Evolutionary conservation across 35 echinoderm and acorn worm species (phyloP).

Genomic region (Anneissia japonica): DNA sequence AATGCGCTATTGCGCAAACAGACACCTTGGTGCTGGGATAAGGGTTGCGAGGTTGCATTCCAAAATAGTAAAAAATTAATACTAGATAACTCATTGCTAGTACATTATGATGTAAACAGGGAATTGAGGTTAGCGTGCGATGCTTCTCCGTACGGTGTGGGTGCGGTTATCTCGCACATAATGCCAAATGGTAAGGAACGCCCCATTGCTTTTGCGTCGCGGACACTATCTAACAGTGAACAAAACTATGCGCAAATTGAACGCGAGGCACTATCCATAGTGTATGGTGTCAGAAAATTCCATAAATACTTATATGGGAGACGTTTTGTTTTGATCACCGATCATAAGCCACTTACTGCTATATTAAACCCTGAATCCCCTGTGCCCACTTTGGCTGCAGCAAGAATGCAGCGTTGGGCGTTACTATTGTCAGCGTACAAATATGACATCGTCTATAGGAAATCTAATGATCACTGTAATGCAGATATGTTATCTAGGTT

Average conservation of each 20-base stretch:
- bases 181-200: slow-evolving; percentile 24
- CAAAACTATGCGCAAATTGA: slow-evolving; percentile 61
- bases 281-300: slow-evolving; percentile 53
- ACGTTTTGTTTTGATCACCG: slow-evolving; percentile 49
- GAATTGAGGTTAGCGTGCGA: slow-evolving; percentile 32
- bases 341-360: slow-evolving; percentile 53
- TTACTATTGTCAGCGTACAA: slow-evolving; percentile 2
- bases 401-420: neutral
- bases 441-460: slow-evolving; percentile 6
- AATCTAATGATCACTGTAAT: slow-evolving; percentile 7
- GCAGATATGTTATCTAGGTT: slow-evolving; percentile 24
- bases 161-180: slow-evolving; percentile 37
- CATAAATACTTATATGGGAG: slow-evolving; percentile 53
- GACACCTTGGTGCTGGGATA: too few relatives aligned
- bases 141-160: slow-evolving; percentile 54
- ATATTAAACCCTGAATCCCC: neutral
- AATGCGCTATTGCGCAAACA: too few relatives aligned
- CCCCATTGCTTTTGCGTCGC: slow-evolving; percentile 50
- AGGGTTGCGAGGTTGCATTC: too few relatives aligned
- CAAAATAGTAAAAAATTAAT: too few relatives aligned
- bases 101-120: slow-evolving; percentile 36
- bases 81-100: too few relatives aligned
- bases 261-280: slow-evolving; percentile 32
- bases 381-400: slow-evolving; percentile 6
- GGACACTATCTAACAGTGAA: slow-evolving; percentile 33